Evolutionary conservation across 2,113 vertebrate species (phyloP).

Genomic region (Acrocephalus arundinaceus): DNA sequence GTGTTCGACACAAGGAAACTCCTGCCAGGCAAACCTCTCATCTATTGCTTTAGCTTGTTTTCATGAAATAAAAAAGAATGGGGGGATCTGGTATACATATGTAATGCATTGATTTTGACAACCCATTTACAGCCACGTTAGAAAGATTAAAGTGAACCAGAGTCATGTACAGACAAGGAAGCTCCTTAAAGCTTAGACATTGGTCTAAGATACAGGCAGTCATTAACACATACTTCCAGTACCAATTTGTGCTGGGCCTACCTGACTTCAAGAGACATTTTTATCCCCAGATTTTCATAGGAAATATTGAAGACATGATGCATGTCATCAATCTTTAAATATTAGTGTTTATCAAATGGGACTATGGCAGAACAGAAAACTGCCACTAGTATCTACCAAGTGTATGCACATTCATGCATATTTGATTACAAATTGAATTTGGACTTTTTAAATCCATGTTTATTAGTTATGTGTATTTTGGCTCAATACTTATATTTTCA

Average conservation of each 20-base stretch:
- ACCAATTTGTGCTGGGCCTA: background rate
- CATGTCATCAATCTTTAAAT: background rate
- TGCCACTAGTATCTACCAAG: background rate
- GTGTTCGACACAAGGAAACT: background rate
- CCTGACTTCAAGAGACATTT: background rate
- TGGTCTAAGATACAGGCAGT: accelerated
- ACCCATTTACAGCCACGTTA: background rate
- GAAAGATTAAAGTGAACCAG: background rate
- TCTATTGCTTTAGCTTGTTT: background rate
- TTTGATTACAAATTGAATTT: background rate
- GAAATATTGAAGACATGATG: background rate
- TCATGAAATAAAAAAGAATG: background rate
- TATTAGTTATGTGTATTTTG: background rate
- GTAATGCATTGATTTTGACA: background rate
- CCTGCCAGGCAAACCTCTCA: background rate
- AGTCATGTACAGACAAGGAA: background rate
- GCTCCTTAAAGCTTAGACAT: background rate
- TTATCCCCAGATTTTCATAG: background rate
- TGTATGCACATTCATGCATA: background rate
- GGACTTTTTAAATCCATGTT: background rate
- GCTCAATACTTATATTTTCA: background rate
- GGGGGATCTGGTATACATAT: background rate
- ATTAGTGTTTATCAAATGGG: background rate
- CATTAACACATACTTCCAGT: background rate
- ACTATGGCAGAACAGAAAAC: background rate